Evolutionary conservation across 2,113 vertebrate species (phyloP).

Genomic region (Phalacrocorax aristotelis): DNA sequence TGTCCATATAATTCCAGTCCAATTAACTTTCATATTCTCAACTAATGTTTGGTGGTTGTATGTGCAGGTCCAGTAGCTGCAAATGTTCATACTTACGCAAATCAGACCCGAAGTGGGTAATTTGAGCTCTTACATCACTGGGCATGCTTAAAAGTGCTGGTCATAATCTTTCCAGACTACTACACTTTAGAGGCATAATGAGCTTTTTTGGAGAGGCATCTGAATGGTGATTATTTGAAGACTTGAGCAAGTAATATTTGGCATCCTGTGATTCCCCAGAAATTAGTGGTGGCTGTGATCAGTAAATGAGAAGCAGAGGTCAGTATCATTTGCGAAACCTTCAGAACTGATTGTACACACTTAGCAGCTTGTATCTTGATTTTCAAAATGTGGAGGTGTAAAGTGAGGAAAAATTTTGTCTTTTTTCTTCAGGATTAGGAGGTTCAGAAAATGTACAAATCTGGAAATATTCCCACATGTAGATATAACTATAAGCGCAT

Average conservation of each 20-base stretch:
- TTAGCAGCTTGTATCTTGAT: conserved; percentile 18
- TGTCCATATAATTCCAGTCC: not conserved
- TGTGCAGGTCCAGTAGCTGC: not conserved
- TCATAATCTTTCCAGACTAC: not conserved
- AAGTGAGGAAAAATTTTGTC: not conserved
- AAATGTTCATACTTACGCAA: not conserved
- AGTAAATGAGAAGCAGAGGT: not conserved
- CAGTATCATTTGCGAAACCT: not conserved
- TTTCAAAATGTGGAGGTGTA: conserved; percentile 26
- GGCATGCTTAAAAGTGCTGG: not conserved
- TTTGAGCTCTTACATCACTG: not conserved
- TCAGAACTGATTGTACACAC: not conserved
- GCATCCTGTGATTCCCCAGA: not conserved
- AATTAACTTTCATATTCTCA: not conserved
- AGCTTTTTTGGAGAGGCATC: not conserved
- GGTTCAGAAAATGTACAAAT: not conserved
- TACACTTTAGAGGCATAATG: not conserved
- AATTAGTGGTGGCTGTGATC: not conserved
- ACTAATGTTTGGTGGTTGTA: not conserved
- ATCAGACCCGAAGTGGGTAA: not conserved
- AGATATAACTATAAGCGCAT: not conserved
- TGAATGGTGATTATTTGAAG: conserved; percentile 3
- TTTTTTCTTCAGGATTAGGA: not conserved
- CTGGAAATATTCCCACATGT: not conserved
- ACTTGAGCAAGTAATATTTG: not conserved